Evolutionary conservation across 1,140 invertebrate genomes (phyloP).

Genomic region (Pseudomyrmex sp.): DNA sequence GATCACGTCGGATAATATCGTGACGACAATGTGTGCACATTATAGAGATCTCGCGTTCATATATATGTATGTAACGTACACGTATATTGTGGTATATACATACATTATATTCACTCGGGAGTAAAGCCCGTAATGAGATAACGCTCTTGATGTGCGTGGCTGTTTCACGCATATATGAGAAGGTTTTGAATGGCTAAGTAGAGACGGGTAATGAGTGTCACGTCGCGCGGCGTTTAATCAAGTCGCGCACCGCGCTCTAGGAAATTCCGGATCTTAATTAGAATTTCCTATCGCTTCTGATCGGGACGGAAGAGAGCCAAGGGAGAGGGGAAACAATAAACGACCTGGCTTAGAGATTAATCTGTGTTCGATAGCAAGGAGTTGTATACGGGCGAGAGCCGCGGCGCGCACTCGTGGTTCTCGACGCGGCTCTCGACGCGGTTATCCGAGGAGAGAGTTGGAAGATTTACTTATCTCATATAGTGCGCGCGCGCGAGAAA

Average conservation of each 20-base stretch:
- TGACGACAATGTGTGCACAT: constrained; percentile 28
- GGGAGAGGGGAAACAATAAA: constrained; percentile 20
- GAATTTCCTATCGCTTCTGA: not conserved
- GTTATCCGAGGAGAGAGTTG: constrained; percentile 34
- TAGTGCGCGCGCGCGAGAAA: constrained; percentile 1
- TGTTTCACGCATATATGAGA: constrained; percentile 20
- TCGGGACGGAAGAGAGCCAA: not conserved
- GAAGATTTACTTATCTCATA: constrained; percentile 40
- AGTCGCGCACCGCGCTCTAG: not conserved
- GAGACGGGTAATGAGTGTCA: constrained; percentile 25
- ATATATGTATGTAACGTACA: no score
- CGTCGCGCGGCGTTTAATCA: constrained; percentile 10
- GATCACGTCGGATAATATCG: constrained; percentile 39
- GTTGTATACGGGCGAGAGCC: no score
- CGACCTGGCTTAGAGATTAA: constrained; percentile 18
- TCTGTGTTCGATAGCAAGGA: constrained; percentile 2
- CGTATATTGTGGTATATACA: not conserved
- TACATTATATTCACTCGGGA: not conserved
- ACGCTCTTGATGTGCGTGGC: constrained; percentile 39
- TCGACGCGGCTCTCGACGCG: not conserved
- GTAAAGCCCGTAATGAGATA: constrained; percentile 51
- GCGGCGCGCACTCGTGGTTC: not conserved
- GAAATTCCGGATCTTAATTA: constrained; percentile 35
- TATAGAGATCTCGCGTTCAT: not conserved
- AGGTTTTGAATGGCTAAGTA: constrained; percentile 21